Base-by-base conservation (phyloP, 2,113 vertebrate species). In the Silurus meridionalis region DNA sequence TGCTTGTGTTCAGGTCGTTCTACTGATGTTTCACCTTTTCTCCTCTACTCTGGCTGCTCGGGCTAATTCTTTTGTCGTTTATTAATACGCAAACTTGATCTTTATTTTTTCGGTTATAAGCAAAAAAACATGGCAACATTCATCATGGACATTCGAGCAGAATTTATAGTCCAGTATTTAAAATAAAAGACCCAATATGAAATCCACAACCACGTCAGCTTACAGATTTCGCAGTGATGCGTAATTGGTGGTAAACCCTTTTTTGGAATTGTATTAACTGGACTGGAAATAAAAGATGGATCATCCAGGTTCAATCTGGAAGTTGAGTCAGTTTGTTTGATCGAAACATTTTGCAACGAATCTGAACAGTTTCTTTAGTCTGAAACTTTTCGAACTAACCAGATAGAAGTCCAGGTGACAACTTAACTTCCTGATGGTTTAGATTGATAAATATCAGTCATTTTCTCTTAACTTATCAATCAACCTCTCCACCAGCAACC, bases 1-100 rank as follows among this genome's bases (percentile, higher is more conserved):
- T 60, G 79, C 71, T 71, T 67, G 75, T 71, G 46, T 85, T 78
- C 83, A 67, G 79, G 19, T 78, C 52, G 37, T 84, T 86, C 64
- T n/a, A 10, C 25, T 53, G 57, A 48, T 77, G 28, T 64, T 58
- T 57, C 15, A 4, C 28, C 57, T 78, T 28, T 53, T 64, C 8
- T 46, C 8, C 2, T 50, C 53, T 81, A 48, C 74, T 74, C 10
- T 28, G 53, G 69, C 53, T 83, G 66, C 66, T 72, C 78, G 0
- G 37, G 8, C 57, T 80, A 57, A 61, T 80, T 61, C 5, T 61
- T 58, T 80, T 11, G 10, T 19, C 9, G 2, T 21, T 19, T 60
- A 61, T 61, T 61, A 80, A 60, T 80, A 61, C 55, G 21, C 71
- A 74, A 74, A 10, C 48, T n/a, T 53, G 11, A 37, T 37, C 37